Conservation (phyloP, 2,113 vertebrate genomes). For the Mustela lutreola region DNA sequence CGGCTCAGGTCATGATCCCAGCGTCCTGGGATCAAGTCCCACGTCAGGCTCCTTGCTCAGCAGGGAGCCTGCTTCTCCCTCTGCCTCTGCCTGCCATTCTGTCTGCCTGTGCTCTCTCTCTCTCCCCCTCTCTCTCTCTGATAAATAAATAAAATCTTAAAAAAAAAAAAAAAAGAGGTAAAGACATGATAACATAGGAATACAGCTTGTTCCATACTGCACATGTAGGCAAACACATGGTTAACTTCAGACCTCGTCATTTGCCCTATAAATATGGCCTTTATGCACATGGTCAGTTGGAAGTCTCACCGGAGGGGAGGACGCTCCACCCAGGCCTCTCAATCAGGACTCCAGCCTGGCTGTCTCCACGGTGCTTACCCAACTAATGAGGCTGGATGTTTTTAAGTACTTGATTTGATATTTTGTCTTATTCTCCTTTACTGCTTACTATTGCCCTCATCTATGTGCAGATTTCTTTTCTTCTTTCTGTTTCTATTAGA, state of each 20-base stretch:
- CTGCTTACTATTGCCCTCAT: neutral
- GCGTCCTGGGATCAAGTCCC: too few species aligned
- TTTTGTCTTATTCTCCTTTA: neutral
- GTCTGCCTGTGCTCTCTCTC: too few species aligned
- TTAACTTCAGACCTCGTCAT: neutral
- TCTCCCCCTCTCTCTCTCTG: too few species aligned
- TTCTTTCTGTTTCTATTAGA: neutral
- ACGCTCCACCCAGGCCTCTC: neutral
- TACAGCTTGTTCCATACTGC: neutral
- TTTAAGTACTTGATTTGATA: neutral
- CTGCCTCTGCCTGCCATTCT: too few species aligned
- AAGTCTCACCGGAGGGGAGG: neutral
- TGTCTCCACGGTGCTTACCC: neutral
- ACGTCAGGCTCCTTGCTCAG: too few species aligned
- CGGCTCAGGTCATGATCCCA: too few species aligned
- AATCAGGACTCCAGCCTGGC: too few species aligned
- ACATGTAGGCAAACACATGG: neutral
- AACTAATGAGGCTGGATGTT: neutral
- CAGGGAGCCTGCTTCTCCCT: too few species aligned
- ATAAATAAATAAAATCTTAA: too few species aligned
- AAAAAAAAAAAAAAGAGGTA: too few species aligned
- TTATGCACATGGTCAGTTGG: neutral
- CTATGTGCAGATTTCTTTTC: neutral
- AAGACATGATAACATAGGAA: neutral
- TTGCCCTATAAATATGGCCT: neutral